phyloP scores from a whole-genome alignment of 1,140 invertebrate genomes.

The Luehdorfia chinensis region DNA sequence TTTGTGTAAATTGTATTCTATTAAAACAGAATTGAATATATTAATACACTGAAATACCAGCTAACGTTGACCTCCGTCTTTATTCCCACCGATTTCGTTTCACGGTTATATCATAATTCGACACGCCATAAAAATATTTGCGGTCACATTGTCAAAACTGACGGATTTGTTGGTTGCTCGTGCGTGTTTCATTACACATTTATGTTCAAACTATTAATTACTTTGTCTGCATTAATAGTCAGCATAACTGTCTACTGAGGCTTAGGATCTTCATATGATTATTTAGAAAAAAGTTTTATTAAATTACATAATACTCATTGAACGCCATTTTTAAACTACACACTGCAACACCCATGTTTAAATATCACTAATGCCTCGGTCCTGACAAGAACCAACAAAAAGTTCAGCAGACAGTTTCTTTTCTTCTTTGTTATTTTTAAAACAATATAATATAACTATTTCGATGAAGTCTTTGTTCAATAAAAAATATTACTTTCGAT shows the following conservation, averaged over 20 bases:
- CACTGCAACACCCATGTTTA: too few species aligned
- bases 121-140: slow-evolving; percentile 39
- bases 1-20: slow-evolving; percentile 6
- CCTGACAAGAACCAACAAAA: too few species aligned
- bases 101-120: slow-evolving; percentile 44
- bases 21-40: neutral
- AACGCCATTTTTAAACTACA: neutral
- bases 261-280: neutral
- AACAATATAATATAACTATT: too few species aligned
- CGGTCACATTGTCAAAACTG: slow-evolving; percentile 30
- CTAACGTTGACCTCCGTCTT: neutral
- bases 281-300: neutral
- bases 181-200: slow-evolving; percentile 27
- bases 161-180: slow-evolving; percentile 29
- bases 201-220: neutral
- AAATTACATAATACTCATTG: too few species aligned
- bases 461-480: too few species aligned
- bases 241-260: neutral
- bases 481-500: too few species aligned
- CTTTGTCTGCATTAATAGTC: neutral
- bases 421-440: too few species aligned
- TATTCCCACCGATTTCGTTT: slow-evolving; percentile 25
- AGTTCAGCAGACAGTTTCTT: too few species aligned
- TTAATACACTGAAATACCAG: neutral
- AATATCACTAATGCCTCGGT: too few species aligned